Percentiles rank a stretch among this genome's conserved stretches.
Evolutionary conservation across 1,140 invertebrate species (phyloP).

Genomic region (Portunus trituberculatus): DNA sequence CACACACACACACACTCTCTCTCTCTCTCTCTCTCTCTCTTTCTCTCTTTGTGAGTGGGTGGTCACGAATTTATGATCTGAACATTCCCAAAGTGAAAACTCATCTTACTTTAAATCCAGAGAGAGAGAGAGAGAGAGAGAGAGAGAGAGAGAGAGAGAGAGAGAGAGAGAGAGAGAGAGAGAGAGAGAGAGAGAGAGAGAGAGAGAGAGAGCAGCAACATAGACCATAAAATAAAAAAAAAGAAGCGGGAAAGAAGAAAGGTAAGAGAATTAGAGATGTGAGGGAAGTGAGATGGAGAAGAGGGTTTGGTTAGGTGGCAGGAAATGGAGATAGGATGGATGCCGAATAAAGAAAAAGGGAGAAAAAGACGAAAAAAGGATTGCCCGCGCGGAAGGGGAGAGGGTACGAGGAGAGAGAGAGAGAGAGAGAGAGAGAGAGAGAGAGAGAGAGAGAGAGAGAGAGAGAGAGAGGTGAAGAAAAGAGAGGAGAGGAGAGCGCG

Average conservation of each 20-base stretch:
- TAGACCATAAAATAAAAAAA: too few relatives aligned
- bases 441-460: too few relatives aligned
- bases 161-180: neutral
- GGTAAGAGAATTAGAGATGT: too few relatives aligned
- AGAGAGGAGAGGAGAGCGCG: neutral
- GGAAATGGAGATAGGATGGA: too few relatives aligned
- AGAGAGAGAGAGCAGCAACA: conserved; percentile 4
- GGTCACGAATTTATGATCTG: too few relatives aligned
- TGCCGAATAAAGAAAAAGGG: neutral
- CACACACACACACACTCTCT: too few relatives aligned
- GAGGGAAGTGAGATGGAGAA: too few relatives aligned
- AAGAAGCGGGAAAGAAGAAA: too few relatives aligned
- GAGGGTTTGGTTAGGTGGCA: too few relatives aligned
- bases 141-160: neutral
- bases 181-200: conserved; percentile 36
- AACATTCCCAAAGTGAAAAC: neutral
- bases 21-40: too few relatives aligned
- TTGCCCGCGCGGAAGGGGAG: neutral
- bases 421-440: neutral
- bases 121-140: conserved; percentile 2
- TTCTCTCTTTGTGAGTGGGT: neutral
- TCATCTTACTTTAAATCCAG: conserved; percentile 26
- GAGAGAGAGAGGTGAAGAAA: neutral
- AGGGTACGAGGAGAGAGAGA: neutral
- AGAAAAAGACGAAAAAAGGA: neutral